Conservation (phyloP, 2,888 invertebrate genomes). For the Drosophila borealis region DNA sequence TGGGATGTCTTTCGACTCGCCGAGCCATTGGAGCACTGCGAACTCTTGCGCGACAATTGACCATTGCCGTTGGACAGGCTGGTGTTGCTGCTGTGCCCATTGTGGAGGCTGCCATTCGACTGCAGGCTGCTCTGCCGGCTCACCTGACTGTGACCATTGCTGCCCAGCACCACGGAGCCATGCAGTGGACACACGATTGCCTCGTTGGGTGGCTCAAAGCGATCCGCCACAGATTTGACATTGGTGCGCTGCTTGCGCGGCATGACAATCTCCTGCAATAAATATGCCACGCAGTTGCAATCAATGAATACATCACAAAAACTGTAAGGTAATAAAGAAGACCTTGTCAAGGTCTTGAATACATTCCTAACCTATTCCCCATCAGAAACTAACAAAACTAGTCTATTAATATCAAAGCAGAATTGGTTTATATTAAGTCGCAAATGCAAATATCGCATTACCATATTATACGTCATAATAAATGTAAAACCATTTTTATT, state of each 20-base stretch:
- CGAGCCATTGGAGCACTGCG: constrained; percentile 76
- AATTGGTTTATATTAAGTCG: no score
- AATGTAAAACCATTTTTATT: no score
- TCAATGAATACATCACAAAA: not conserved
- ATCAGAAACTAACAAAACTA: not conserved
- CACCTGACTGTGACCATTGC: constrained; percentile 64
- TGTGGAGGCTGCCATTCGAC: constrained; percentile 72
- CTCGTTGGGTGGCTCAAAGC: constrained; percentile 82
- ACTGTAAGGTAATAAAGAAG: no score
- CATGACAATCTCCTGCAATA: constrained; percentile 90
- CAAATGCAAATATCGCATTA: no score
- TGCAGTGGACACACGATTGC: constrained; percentile 82
- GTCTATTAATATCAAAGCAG: not conserved
- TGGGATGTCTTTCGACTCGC: constrained; percentile 65
- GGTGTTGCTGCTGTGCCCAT: constrained; percentile 63
- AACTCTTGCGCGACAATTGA: constrained; percentile 78
- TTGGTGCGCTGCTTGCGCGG: constrained; percentile 93
- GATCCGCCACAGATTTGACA: constrained; percentile 85
- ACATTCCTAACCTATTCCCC: not conserved
- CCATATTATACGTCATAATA: no score
- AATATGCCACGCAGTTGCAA: not conserved
- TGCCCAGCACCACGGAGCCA: constrained; percentile 57
- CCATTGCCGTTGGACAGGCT: constrained; percentile 71
- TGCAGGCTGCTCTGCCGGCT: constrained; percentile 70
- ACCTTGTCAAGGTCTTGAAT: no score